Evolutionary conservation across 2,797 vertebrate species (phyloP), one percentile per base, ranked within the genome.

Genomic region (Gobionotothen gibberifrons): DNA sequence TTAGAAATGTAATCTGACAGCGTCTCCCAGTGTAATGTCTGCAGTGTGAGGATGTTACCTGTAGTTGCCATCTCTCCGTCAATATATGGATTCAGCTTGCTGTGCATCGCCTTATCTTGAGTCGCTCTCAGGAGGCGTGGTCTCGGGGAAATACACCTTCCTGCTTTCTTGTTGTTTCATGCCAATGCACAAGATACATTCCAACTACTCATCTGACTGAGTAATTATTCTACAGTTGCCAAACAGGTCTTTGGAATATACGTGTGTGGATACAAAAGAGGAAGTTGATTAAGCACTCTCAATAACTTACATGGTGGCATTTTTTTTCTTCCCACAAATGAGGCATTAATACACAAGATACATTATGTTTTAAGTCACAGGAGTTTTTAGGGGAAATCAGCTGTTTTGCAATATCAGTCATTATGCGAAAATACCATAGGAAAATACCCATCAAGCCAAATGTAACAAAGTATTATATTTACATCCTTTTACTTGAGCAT

Each of bases 131-230:
- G 72, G 59, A 66, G 87, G 89, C 22, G 92, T 89, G 89, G 85
- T 79, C 68, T 46, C 2, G 81, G 85, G 32, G 40, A 85, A 85
- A 64, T 83, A 86, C 87, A 65, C 61, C 64, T 85, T 88, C 22
- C 32, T 26, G 11, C 39, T 82, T 46, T 80, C 52, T 80, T 72
- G 17, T 75, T 56, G 51, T 19, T 46, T 19, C 55, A 44, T 19
- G 49, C 71, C 0, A 43, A 4, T n/a, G 68, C 16, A 49, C 32
- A 65, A 54, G 22, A 53, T 17, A n/a, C 52, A 54, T 53, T 57
- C 48, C 49, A 42, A 16, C 16, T 36, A 8, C 10, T 69, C 44
- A 60, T 14, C 29, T 9, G 1, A 26, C 29, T 16, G 0, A 40
- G 44, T 43, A 48, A 66, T 26, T 47, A 49, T 17, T 71, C 14